Evolutionary conservation across 1,140 invertebrate genomes (phyloP), one percentile per base, ranked within the genome.

Genomic region (Atta cephalotes): DNA sequence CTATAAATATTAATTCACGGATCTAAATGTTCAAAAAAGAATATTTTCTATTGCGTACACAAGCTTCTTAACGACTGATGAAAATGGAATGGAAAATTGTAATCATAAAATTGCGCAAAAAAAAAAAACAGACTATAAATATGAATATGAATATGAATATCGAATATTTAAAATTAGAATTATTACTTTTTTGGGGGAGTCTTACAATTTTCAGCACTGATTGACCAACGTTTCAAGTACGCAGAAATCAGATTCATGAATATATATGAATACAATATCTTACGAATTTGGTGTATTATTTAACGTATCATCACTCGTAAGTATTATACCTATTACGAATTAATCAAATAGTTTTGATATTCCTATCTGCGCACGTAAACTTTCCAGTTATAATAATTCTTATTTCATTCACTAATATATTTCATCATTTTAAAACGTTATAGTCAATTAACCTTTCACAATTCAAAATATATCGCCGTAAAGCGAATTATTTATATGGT

Each of bases 401-500:
- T 25, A 56, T 35, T 58, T 76, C 2, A 21, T 21, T 58, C 21
- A 21, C 3, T 39, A 3, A 35, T 25, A 35, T 45, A 45, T n/a
- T 10, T 51, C n/a, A 31, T 72, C 5, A 76, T 76, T 6, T 39
- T 58, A 10, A 58, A 76, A 39, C 12, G 7, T 76, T 76, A 51
- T 51, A 39, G n/a, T n/a, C 21, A 60, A 76, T 76, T 35, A 53
- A 4, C 1, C 49, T 16, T 51, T 28, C 45, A 5, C 25, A 21
- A n/a, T 2, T 72, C 31, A 51, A 3, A 14, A 74, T 78, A 65
- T 49, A 78, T 49, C 25, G 6, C n/a, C 16, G 14, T n/a, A 60
- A 49, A 65, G 58, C 39, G 3, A 49, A 65, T 78, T 49, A 78
- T 65, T 70, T 78, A 78, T 31, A 35, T 16, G 25, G 4, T 6